Base-by-base conservation (phyloP, 2,888 invertebrate genomes). In the Lithosia quadra region DNA sequence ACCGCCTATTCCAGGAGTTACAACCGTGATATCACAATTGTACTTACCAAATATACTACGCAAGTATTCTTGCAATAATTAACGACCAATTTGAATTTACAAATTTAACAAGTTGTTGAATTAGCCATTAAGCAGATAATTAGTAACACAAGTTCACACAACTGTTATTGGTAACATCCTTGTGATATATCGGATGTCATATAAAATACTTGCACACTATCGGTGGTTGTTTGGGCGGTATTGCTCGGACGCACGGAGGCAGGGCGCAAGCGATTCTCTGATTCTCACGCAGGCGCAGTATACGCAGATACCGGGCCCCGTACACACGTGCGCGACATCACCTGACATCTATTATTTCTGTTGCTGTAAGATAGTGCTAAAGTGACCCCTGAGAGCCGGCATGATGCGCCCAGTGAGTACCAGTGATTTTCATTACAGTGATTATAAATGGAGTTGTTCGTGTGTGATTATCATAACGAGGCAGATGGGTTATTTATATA, bases 371-470 rank as follows among this genome's bases (percentile, higher is more conserved):
- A 73, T 69, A 79, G 85, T 84, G 85, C 74, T 68, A 74, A 72
- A 78, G 84, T 81, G 84, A 77, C 71, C 70, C 78, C 67, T 77
- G 80, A 86, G 81, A 80, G 79, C 83, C 83, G 84, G 84, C 91
- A 92, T 77, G 79, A 93, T 94, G 92, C 91, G 90, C 84, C 85
- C 85, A 86, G 94, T 94, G 87, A 92, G 94, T 94, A 91, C 80
- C 73, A 78, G 91, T 91, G 91, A 81, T 71, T 81, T 82, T 81
- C 57, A 70, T 73, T 75, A 63, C 72, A 69, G 82, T 79, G 73
- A 53, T 71, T 64, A 68, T 28, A 71, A 36, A 70, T 72, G 56
- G 58, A 43, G 9, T 49, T 49, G 22, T 68, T 74, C 67, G 69
- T 69, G 64, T n/a, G 72, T 72, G 68, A 71, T 69, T 67, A 28